Evolutionary conservation across 1,140 invertebrate species (phyloP).

Genomic region (Palaemon carinicauda): DNA sequence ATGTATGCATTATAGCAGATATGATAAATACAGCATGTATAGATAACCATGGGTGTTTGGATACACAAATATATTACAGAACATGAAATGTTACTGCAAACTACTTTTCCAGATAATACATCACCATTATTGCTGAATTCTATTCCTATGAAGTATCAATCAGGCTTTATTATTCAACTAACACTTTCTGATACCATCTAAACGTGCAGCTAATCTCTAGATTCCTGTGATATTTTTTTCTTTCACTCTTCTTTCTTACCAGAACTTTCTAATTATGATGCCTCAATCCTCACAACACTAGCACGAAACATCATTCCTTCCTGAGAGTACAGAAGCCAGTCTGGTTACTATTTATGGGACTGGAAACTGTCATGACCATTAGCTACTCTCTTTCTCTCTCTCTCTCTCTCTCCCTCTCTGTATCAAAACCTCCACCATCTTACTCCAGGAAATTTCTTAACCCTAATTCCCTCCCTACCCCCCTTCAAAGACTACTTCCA

Average conservation of each 20-base stretch:
- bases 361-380: conserved; percentile 26
- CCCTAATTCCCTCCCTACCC: not conserved
- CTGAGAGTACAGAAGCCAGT: conserved; percentile 47
- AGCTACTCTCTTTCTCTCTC: not conserved
- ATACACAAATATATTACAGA: conserved; percentile 14
- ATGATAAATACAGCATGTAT: conserved; percentile 6
- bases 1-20: no score
- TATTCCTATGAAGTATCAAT: not conserved
- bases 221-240: conserved; percentile 6
- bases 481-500: not conserved
- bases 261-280: not conserved
- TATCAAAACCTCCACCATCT: no score
- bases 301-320: conserved; percentile 43
- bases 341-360: conserved; percentile 18
- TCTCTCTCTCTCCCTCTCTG: no score
- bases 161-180: conserved; percentile 16
- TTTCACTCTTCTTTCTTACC: conserved; percentile 22
- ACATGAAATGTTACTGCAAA: no score
- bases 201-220: conserved; percentile 29
- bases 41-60: not conserved
- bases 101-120: not conserved
- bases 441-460: no score
- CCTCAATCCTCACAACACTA: conserved; percentile 3
- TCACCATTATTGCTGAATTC: not conserved
- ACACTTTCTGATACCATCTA: conserved; percentile 36